A percentile compares a stretch with the other conserved stretches of the same genome.
Evolutionary conservation across 2,888 invertebrate species (phyloP).

Genomic region (Sesia apiformis): DNA sequence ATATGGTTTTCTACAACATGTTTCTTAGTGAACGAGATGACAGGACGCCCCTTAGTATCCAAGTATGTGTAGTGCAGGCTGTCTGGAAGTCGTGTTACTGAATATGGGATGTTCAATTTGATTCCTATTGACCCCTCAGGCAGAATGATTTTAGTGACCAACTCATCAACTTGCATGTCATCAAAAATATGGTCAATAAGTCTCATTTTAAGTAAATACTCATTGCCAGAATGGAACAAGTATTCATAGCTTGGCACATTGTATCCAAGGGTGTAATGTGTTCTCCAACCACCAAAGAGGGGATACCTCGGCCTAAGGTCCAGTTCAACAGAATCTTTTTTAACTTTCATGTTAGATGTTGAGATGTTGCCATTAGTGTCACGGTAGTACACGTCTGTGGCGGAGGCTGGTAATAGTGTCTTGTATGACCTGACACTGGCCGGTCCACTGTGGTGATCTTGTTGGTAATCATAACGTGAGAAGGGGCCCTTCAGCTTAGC

Average conservation of each 20-base stretch:
- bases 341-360: conserved; percentile 91
- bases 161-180: conserved; percentile 95
- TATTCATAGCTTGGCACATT: conserved; percentile 98
- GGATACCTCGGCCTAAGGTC: conserved; percentile 98
- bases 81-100: conserved; percentile 83
- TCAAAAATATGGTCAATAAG: conserved; percentile 97
- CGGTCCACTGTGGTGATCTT: conserved; percentile 90
- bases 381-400: conserved; percentile 95
- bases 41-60: conserved; percentile 94
- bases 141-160: conserved; percentile 90
- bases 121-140: conserved; percentile 94
- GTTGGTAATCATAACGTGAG: conserved; percentile 97
- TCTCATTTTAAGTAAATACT: conserved; percentile 92
- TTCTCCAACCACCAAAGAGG: conserved; percentile 99
- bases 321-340: conserved; percentile 94
- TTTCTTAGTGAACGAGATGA: conserved; percentile 84
- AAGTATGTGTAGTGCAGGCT: conserved; percentile 92
- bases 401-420: conserved; percentile 88
- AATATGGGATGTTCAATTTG: conserved; percentile 86
- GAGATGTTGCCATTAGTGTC: conserved; percentile 99
- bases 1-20: conserved; percentile 98
- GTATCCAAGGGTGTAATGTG: conserved; percentile 96
- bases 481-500: conserved; percentile 95
- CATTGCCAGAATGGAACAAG: conserved; percentile 85
- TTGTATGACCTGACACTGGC: conserved; percentile 95